Evolutionary conservation across 2,113 vertebrate species (phyloP).

Genomic region (Tiliqua scincoides): DNA sequence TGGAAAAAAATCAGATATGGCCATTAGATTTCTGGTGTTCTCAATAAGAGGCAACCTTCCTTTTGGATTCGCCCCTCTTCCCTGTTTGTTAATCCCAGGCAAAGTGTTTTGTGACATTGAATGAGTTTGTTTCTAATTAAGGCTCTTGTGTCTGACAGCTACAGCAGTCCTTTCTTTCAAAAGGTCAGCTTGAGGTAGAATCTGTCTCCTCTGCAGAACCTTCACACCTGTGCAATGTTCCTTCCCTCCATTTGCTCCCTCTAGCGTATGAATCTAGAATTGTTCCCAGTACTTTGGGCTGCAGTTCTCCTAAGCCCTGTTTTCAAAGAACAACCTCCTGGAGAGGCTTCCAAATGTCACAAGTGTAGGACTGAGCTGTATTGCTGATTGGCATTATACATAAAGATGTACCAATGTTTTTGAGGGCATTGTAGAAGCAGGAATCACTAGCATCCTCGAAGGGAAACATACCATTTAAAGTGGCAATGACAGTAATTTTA

Average conservation of each 20-base stretch:
- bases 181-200: background rate
- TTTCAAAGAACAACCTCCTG: background rate
- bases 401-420: too few relatives aligned
- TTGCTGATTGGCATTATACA: background rate
- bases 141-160: background rate
- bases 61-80: background rate
- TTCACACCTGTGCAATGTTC: background rate
- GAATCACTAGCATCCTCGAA: background rate
- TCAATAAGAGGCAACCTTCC: background rate
- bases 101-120: background rate
- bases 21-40: background rate
- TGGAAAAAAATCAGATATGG: too few relatives aligned
- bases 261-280: conserved; percentile 1
- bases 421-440: background rate
- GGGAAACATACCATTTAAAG: background rate
- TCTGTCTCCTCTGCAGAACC: background rate
- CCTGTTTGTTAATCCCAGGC: background rate
- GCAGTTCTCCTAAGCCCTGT: background rate
- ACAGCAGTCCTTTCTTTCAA: background rate
- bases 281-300: background rate
- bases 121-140: background rate
- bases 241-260: background rate
- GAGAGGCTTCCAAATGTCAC: too few relatives aligned
- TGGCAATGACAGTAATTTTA: too few relatives aligned
- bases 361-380: background rate